Base-by-base conservation (phyloP, 2,888 invertebrate species). In the Dolichomitus sp. region DNA sequence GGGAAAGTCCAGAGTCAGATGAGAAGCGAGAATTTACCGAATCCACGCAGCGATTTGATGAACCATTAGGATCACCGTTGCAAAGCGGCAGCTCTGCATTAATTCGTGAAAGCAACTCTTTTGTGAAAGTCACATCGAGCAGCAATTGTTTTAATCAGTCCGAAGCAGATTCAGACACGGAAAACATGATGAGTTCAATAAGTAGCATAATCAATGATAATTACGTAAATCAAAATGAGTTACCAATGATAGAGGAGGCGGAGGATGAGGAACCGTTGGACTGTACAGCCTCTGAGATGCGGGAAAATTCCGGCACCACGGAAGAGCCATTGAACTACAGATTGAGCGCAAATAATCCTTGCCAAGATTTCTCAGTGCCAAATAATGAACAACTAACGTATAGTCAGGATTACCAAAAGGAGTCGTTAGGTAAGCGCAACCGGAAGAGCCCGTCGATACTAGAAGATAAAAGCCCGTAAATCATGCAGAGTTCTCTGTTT, bases 341-440 rank as follows among this genome's bases (percentile, higher is more conserved):
- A 50, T 37, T 80, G 7, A 69, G 42, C 37, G 11, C 37, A 9
- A 68, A 63, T 23, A 27, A 76, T 65, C 12, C 72, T 68, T 37
- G 77, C 77, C 59, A 84, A 85, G 90, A 90, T 83, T 87, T 83
- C 74, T 9, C 61, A 37, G 65, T 80, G 70, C 84, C 88, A 78
- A 89, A 91, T 66, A 87, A 86, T 78, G 88, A 88, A 79, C 85
- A 87, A 85, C 83, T 89, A 73, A 85, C 90, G 30, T 89, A 87
- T 75, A 84, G 83, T 87, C 88, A 87, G 69, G 87, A 87, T 82
- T 86, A 86, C 70, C 90, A 87, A 85, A 88, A 85, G 78, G 84
- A 90, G 72, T 78, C 87, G 52, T 83, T 89, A 81, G 90, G 91
- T 91, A 86, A 84, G 85, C 72, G 30, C 76, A 76, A 63, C 52